phyloP scores from a whole-genome alignment of 2,797 vertebrate genomes.

The Presbytis comata region DNA sequence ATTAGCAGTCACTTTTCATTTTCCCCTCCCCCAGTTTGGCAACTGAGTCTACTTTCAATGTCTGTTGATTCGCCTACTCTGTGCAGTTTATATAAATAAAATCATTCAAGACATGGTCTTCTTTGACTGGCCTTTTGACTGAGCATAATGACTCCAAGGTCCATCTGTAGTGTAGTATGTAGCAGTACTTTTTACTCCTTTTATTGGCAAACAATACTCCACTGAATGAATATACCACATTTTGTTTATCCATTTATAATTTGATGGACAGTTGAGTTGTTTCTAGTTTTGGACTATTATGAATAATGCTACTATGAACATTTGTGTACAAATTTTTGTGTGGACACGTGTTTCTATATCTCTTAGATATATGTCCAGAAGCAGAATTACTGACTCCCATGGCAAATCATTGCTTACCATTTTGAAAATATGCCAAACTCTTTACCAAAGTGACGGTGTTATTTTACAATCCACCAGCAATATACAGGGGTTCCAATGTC shows the following conservation, averaged over 20 bases:
- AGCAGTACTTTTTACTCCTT: background rate
- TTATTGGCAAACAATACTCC: background rate
- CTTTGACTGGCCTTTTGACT: background rate
- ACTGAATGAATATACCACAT: background rate
- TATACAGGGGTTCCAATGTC: background rate
- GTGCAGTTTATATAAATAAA: background rate
- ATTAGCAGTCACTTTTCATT: background rate
- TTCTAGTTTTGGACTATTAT: background rate
- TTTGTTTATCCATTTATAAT: background rate
- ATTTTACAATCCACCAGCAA: background rate
- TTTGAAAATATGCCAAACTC: background rate
- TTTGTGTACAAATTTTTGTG: background rate
- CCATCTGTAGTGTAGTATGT: background rate
- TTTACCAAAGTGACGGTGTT: background rate
- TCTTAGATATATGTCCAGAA: background rate
- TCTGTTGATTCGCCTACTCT: background rate
- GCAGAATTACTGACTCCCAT: background rate
- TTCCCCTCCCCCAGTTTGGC: background rate
- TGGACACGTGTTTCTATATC: background rate
- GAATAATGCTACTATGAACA: background rate
- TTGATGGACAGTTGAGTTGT: background rate
- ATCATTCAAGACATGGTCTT: background rate
- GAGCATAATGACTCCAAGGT: background rate
- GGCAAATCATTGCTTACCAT: background rate
- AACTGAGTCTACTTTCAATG: background rate